Base-by-base conservation (phyloP, 2,797 vertebrate species). In the Thalassophryne amazonica region DNA sequence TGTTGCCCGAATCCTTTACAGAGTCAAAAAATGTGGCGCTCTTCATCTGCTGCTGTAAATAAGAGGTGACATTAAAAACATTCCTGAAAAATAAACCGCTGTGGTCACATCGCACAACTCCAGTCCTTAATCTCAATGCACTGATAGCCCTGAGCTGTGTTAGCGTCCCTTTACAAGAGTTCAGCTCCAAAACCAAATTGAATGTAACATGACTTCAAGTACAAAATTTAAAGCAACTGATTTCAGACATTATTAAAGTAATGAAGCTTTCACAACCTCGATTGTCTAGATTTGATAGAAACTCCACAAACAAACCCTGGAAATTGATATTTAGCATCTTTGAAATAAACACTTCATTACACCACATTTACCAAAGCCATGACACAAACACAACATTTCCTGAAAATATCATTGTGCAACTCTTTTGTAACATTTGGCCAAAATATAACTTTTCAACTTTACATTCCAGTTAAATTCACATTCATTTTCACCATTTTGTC, bases 91-190 rank as follows among this genome's bases (percentile, higher is more conserved):
- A n/a, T n/a, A n/a, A n/a, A n/a, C n/a, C n/a, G n/a, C n/a, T n/a
- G n/a, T n/a, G n/a, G n/a, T n/a, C n/a, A n/a, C n/a, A n/a, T n/a
- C n/a, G n/a, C n/a, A n/a, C n/a, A n/a, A n/a, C n/a, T n/a, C n/a
- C n/a, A n/a, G n/a, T n/a, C n/a, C n/a, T n/a, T n/a, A n/a, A n/a
- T n/a, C n/a, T n/a, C n/a, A n/a, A n/a, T n/a, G n/a, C n/a, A n/a
- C 18, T n/a, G n/a, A n/a, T n/a, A n/a, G n/a, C 18, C 45, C 31
- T 42, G 53, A 58, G 39, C 51, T 25, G 5, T 34, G 23, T 11
- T 5, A 14, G 8, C 15, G 13, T 22, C 25, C 17, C 12, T 13
- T 16, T 15, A 24, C 7, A 33, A 12, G 13, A 28, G 12, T 19
- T 23, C 21, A 37, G 12, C 10, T 20, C 27, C 9, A 15, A 37